Conservation (phyloP, 2,797 vertebrate genomes). For the Eutrigla gurnardus region DNA sequence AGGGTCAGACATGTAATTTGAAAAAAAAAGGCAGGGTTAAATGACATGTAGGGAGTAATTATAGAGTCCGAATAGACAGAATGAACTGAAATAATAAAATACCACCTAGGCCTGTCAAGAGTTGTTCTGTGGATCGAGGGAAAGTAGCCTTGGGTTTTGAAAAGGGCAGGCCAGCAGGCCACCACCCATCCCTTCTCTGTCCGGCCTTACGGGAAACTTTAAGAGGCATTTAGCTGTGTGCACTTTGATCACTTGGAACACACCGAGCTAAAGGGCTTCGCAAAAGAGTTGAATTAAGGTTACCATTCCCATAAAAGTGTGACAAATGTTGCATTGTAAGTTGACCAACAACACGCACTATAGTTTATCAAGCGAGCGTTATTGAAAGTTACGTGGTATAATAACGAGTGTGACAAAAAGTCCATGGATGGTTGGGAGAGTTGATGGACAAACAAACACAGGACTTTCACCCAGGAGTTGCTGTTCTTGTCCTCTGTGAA, state of each 20-base stretch:
- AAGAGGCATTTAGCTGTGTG: conserved; percentile 39
- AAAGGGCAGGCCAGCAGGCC: conserved; percentile 59
- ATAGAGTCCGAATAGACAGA: conserved; percentile 83
- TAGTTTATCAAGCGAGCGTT: not conserved
- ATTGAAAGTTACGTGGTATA: not conserved
- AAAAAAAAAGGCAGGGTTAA: conserved; percentile 77
- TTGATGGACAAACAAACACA: not conserved
- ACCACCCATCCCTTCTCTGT: conserved; percentile 64
- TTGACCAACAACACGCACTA: too few species aligned
- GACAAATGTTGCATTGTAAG: not conserved
- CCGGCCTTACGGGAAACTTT: conserved; percentile 71
- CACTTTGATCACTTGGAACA: conserved; percentile 36
- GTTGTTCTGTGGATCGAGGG: conserved; percentile 63
- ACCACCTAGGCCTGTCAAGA: conserved; percentile 82
- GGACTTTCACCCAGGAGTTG: not conserved
- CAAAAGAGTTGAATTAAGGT: conserved; percentile 14
- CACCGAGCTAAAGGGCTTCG: not conserved
- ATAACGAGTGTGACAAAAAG: not conserved
- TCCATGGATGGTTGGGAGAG: not conserved
- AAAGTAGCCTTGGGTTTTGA: conserved; percentile 76
- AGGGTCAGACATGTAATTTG: conserved; percentile 83
- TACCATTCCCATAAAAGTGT: not conserved
- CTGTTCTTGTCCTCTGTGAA: not conserved
- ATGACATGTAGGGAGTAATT: conserved; percentile 84
- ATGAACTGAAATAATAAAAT: conserved; percentile 86